Base-by-base conservation (phyloP, 2,888 invertebrate genomes). In the Drosophila longiperda region DNA sequence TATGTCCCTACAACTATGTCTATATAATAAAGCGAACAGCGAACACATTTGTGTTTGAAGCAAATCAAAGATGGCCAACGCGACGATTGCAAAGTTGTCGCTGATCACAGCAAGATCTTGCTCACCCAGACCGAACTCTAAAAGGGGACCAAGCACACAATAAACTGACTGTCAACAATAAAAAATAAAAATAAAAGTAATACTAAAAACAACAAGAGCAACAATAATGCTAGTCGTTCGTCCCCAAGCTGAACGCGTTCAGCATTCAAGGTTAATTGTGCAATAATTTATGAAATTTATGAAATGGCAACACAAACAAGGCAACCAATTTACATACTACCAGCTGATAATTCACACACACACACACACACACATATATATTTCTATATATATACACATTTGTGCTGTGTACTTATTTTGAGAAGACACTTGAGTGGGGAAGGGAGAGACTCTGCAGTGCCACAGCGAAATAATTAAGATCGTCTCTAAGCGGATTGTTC, bases 181-280 rank as follows among this genome's bases (percentile, higher is more conserved):
- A 45, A 15, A 45, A 23, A 45, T 12, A 3, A 15, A 2, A 3
- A 17, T 5, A 38, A 17, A 15, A 20, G 29, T 29, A 45, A 45
- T 6, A 20, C 17, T 26, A 40, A 59, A n/a, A 61, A 12, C 36
- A 29, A 38, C 26, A 65, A n/a, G 40, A 32, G 57, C 29, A 48
- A 50, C n/a, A 58, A 65, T 17, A 48, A 29, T n/a, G 34, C 34
- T 17, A 29, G 9, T 17, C 17, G 17, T 7, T 7, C 34, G 36
- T 34, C 29, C 38, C 45, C 58, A 66, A 63, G 67, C 59, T 32
- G 50, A 63, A 32, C 63, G 55, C 63, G 55, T 45, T 64, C 48
- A 38, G 60, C 52, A 33, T 72, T 83, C 83, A 83, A 83, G 87
- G 83, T 87, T 83, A 86, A 87, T 87, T 87, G 81, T 87, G 82